A percentile compares a stretch with the other conserved stretches of the same genome.
phyloP scores from a whole-genome alignment of 2,797 vertebrate species.

The Euthynnus affinis region DNA sequence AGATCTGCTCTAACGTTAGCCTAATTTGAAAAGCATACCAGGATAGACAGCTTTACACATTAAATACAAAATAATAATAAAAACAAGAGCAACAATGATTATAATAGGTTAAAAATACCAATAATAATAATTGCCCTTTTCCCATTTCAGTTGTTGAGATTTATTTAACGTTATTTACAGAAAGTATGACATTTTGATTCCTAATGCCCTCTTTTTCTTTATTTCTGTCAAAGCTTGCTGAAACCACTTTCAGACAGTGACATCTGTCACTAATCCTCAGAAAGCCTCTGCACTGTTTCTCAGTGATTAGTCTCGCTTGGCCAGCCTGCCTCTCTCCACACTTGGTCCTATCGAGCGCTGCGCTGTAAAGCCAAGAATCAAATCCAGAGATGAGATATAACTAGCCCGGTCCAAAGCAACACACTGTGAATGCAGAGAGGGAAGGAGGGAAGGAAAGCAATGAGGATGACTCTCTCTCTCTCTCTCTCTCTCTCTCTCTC shows the following conservation, averaged over 20 bases:
- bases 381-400: conserved; percentile 8
- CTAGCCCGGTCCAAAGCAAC: neutral
- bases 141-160: neutral
- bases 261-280: conserved; percentile 60
- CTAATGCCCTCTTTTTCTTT: neutral
- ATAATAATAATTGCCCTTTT: too few species aligned
- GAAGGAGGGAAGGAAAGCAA: too few species aligned
- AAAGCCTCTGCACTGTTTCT: conserved; percentile 31
- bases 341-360: conserved; percentile 23
- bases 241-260: conserved; percentile 13
- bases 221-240: neutral
- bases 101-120: too few species aligned
- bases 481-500: too few species aligned
- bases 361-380: neutral
- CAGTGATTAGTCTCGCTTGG: conserved; percentile 44
- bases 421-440: neutral
- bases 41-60: too few species aligned
- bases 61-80: too few species aligned
- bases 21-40: too few species aligned
- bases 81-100: too few species aligned
- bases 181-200: neutral
- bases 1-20: too few species aligned
- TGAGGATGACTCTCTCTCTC: neutral
- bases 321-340: neutral
- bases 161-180: neutral